Percentiles rank a stretch among this genome's conserved stretches.
Evolutionary conservation across 2,797 vertebrate genomes (phyloP).

Genomic region (Paedocypris micromegethes): DNA sequence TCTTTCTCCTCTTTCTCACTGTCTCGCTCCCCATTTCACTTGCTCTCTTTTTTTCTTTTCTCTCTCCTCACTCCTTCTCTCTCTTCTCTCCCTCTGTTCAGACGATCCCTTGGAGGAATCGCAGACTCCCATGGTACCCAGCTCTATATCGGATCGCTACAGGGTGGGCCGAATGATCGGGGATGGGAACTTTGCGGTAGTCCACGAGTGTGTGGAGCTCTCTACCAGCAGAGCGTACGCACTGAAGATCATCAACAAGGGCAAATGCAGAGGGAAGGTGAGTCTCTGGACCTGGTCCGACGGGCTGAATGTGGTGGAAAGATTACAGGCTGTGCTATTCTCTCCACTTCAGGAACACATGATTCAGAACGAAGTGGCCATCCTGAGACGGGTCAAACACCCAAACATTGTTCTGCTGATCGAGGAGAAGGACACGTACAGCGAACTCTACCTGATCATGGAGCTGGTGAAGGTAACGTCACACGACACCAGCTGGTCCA

Average conservation of each 20-base stretch:
- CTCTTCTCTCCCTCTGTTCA: conserved; percentile 37
- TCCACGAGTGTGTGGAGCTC: conserved; percentile 94
- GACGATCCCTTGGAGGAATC: conserved; percentile 84
- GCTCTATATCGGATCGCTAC: conserved; percentile 88
- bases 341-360: conserved; percentile 81
- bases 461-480: conserved; percentile 88
- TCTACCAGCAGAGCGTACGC: conserved; percentile 91
- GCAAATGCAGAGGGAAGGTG: conserved; percentile 96
- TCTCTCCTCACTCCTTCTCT: too few species aligned
- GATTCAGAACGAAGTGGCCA: conserved; percentile 96
- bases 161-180: conserved; percentile 94
- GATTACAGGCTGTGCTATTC: neutral
- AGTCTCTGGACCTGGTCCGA: conserved; percentile 44
- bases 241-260: conserved; percentile 97
- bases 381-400: conserved; percentile 93
- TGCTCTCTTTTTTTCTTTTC: conserved; percentile 2
- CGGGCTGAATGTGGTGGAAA: neutral
- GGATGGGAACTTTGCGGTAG: conserved; percentile 97
- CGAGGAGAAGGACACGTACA: conserved; percentile 92
- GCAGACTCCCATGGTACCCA: conserved; percentile 82
- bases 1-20: neutral
- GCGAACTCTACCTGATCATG: conserved; percentile 92
- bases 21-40: neutral
- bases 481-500: neutral
- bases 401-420: conserved; percentile 96